Conservation (phyloP, 2,797 vertebrate species). For the Lutjanus argentimaculatus region DNA sequence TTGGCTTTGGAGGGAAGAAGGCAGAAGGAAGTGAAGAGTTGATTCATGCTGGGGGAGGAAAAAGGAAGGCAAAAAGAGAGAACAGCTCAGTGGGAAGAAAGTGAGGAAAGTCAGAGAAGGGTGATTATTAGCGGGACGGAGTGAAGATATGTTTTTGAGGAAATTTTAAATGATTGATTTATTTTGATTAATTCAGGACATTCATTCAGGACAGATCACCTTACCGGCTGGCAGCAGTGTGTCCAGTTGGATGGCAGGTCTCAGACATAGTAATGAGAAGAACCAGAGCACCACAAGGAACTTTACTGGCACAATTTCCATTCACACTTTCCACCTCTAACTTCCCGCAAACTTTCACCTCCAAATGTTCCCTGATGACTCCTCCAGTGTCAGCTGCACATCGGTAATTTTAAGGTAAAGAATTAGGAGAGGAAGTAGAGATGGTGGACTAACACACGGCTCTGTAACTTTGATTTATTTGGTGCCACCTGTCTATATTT, state of each 20-base stretch:
- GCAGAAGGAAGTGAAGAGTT: neutral
- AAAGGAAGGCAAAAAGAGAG: too few relatives aligned
- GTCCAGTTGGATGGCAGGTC: neutral
- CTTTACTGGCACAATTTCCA: neutral
- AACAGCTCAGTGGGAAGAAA: neutral
- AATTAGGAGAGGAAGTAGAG: neutral
- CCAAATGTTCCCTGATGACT: neutral
- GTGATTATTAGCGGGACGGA: neutral
- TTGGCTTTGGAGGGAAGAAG: constrained; percentile 3
- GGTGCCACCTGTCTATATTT: too few relatives aligned
- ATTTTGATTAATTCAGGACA: neutral
- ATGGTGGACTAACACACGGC: too few relatives aligned
- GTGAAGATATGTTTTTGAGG: neutral
- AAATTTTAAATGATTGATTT: neutral
- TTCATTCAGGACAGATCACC: too few relatives aligned
- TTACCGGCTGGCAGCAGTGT: neutral
- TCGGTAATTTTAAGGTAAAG: neutral
- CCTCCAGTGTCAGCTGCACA: neutral
- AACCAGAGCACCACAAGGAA: neutral
- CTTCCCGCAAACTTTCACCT: neutral
- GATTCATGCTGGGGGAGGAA: constrained; percentile 8
- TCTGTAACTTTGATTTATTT: too few relatives aligned
- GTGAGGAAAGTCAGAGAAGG: neutral
- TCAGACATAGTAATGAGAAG: neutral
- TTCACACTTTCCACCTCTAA: neutral